A percentile compares a stretch with the other conserved stretches of the same genome.
Conservation (phyloP, 2,888 invertebrate species). For the Chrysina gloriosa region DNA sequence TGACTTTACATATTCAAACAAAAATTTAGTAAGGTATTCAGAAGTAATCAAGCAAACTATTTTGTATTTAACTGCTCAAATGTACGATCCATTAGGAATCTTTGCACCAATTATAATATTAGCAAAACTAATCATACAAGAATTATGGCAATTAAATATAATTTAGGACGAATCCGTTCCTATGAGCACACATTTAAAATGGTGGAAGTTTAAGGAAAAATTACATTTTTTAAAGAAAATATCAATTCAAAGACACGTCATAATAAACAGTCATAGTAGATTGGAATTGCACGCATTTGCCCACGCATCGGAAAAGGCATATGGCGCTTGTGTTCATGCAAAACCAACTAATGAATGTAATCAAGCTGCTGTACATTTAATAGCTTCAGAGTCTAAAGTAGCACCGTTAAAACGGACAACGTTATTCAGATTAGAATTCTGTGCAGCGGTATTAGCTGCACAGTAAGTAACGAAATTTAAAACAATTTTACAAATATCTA, state of each 20-base stretch:
- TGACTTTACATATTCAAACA: neutral
- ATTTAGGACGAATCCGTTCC: constrained; percentile 38
- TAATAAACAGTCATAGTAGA: neutral
- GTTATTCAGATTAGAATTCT: constrained; percentile 42
- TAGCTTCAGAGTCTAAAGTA: constrained; percentile 47
- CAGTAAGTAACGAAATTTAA: too few species aligned
- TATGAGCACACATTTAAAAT: neutral
- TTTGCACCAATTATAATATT: constrained; percentile 39
- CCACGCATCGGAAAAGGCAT: constrained; percentile 30
- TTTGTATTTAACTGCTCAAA: constrained; percentile 19
- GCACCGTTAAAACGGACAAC: constrained; percentile 46
- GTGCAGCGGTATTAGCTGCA: too few species aligned
- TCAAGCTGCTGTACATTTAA: constrained; percentile 17
- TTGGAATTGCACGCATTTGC: constrained; percentile 32
- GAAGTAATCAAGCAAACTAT: constrained; percentile 4
- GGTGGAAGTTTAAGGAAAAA: constrained; percentile 5
- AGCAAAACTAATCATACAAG: constrained; percentile 24
- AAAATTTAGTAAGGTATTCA: neutral
- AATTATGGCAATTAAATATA: constrained; percentile 6
- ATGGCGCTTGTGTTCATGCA: constrained; percentile 19
- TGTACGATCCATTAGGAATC: constrained; percentile 41
- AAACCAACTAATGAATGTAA: neutral
- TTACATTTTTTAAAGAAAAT: neutral
- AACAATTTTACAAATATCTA: too few species aligned
- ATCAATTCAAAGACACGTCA: neutral